These are phyloP conservation scores for Neoniphon sammara DNA, from an alignment of 2,797 vertebrate genomes.

Conservation along the genomic window DNA sequence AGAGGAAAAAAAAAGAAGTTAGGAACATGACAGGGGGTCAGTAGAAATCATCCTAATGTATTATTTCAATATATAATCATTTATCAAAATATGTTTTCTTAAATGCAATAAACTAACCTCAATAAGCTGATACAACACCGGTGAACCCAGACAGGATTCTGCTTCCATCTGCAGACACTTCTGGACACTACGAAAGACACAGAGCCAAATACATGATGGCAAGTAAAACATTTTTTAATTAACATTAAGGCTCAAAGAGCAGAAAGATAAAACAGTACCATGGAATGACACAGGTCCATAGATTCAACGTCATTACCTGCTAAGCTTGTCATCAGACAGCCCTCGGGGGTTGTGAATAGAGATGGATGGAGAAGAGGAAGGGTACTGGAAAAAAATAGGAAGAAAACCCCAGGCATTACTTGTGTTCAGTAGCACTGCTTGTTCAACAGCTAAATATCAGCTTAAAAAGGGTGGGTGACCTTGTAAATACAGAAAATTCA, in stretches of 20 bases:
- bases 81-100: neutral
- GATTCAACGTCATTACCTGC: constrained; percentile 81
- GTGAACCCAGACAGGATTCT: constrained; percentile 86
- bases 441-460: neutral
- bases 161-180: constrained; percentile 84
- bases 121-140: constrained; percentile 95
- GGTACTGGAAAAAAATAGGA: constrained; percentile 83
- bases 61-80: neutral
- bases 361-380: constrained; percentile 86
- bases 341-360: constrained; percentile 91
- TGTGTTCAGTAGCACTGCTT: neutral
- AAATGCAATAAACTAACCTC: constrained; percentile 82
- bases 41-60: neutral
- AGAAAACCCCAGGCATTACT: neutral
- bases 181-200: constrained; percentile 73
- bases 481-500: neutral
- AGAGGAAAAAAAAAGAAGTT: neutral
- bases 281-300: neutral
- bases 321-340: constrained; percentile 93
- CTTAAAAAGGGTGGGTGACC: too few relatives aligned
- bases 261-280: neutral
- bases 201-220: neutral
- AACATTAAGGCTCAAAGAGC: neutral
- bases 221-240: neutral
- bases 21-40: neutral